Base-by-base conservation (phyloP, 2,113 vertebrate species). In the Garra rufa region DNA sequence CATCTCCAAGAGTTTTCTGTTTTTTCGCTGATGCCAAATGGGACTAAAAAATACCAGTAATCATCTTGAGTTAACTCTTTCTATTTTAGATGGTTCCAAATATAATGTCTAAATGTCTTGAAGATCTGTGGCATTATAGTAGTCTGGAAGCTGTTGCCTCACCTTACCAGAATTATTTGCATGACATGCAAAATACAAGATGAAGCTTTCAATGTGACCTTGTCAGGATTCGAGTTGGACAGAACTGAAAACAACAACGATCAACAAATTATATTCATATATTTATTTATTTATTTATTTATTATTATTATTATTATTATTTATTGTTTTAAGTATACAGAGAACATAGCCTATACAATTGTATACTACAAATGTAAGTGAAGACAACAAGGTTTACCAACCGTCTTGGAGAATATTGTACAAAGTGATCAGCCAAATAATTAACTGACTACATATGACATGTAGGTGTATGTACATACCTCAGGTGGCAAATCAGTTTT, bases 141-240 rank as follows among this genome's bases (percentile, higher is more conserved):
- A 44, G 13, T 10, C n/a, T 43, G 34, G 38, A 41, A 63, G n/a
- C 76, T 41, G 21, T 34, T 8, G 3, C 2, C 28, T 59, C 55
- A 19, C 14, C 61, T 13, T 30, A 34, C 63, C 48, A 52, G 34
- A 46, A 26, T 82, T 65, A 55, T 82, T 82, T 82, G 65, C 65
- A 55, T 82, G 65, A 10, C 46, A 82, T 70, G 65, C 30, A 82
- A 82, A 75, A 24, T 9, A 15, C 43, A 26, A 48, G n/a, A 46
- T 26, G n/a, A 74, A 1, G 13, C 41, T 26, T 24, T 3, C 24
- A 75, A 50, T 10, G 0, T 8, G 38, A 73, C 46, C 43, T 11
- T 75, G 73, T 75, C 24, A 75, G 28, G 8, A 50, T 9, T 19
- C 19, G 9, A 69, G 65, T n/a, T 4, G 34, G 9, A 69, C 19